Base-by-base conservation (phyloP, 2,888 invertebrate genomes). In the Archips xylosteana region DNA sequence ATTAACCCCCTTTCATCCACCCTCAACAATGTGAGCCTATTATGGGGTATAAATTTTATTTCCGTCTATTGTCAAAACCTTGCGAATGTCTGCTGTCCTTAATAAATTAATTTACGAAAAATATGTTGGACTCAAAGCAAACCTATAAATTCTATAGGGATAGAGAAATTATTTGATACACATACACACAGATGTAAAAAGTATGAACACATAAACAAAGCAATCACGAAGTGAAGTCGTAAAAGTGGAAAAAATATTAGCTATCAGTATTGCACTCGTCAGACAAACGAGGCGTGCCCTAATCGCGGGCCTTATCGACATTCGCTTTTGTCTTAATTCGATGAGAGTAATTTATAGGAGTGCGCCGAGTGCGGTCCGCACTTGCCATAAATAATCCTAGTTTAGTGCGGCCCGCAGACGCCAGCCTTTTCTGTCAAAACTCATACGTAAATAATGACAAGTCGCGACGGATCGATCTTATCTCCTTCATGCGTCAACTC, bases 1-100 rank as follows among this genome's bases (percentile, higher is more conserved):
- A 94, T 94, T 93, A 94, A 92, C 92, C 90, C 91, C 90, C 92
- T 94, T 93, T 90, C 91, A 91, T 89, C 87, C 92, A 92, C 93
- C 94, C 94, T 89, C 89, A 85, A 86, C 86, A 85, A 85, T 82
- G 83, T 84, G 85, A 91, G 90, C 94, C 90, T 92, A 92, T 94
- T 94, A 92, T 86, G 87, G 89, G 87, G 88, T 90, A 91, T 92
- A 92, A 86, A 92, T 91, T 93, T 88, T 92, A 91, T 94, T 92
- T 92, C 93, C 91, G 89, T 81, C 83, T 82, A 87, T 87, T 87
- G 86, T 87, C 84, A 87, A 87, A 89, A 85, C 87, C 86, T 86
- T 82, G 82, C 87, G 88, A 88, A 88, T 91, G 88, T 92, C 91
- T 92, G 87, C 86, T n/a, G n/a, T n/a, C 87, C 84, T 83, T 83